These are phyloP conservation scores for Erithacus rubecula DNA, from an alignment of 2,797 vertebrate species.

Conservation along the genomic window DNA sequence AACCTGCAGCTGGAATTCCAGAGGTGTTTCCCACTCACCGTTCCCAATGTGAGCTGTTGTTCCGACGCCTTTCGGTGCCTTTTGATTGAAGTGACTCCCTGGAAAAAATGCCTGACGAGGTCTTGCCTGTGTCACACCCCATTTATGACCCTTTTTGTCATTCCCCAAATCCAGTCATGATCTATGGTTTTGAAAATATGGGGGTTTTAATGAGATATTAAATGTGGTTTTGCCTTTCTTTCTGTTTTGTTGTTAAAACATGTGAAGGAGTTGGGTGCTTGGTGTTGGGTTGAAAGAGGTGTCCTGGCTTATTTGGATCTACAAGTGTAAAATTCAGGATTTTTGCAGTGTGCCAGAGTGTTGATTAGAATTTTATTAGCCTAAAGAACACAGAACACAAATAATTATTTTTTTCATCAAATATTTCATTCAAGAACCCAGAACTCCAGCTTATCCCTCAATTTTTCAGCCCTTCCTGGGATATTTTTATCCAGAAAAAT, in stretches of 20 bases:
- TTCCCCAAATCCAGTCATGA: neutral
- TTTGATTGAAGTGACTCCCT: neutral
- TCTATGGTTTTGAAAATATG: neutral
- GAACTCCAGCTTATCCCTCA: neutral
- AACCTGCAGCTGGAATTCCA: neutral
- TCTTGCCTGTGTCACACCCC: neutral
- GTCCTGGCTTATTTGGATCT: neutral
- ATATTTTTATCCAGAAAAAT: neutral
- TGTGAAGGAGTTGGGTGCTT: fast-evolving
- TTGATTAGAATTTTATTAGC: neutral
- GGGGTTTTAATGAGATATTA: neutral
- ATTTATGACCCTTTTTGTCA: neutral
- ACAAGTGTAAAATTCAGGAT: neutral
- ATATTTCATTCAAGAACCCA: neutral
- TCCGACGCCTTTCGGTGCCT: neutral
- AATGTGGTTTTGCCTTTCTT: neutral
- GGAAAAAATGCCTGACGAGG: neutral
- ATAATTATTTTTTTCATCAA: neutral
- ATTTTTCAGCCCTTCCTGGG: neutral
- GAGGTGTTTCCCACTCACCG: neutral
- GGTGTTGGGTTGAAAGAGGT: fast-evolving
- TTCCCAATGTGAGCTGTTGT: fast-evolving
- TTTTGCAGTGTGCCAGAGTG: neutral
- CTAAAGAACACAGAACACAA: neutral
- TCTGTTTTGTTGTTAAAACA: neutral